Evolutionary conservation across 2,888 invertebrate species (phyloP).

Genomic region (Periphyllus acericola): DNA sequence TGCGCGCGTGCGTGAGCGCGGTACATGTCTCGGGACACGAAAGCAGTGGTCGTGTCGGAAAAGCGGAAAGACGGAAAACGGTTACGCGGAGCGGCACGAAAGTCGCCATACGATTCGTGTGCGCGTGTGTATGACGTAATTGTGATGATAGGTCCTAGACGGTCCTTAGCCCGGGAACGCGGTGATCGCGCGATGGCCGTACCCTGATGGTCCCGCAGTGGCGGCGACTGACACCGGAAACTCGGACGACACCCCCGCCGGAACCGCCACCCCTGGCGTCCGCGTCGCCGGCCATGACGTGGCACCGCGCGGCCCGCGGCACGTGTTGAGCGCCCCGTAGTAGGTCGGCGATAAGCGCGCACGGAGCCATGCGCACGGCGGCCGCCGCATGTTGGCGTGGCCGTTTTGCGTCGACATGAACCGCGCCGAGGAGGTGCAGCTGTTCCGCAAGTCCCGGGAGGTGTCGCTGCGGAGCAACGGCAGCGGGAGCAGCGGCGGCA

Average conservation of each 20-base stretch:
- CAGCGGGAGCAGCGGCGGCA: conserved; percentile 63
- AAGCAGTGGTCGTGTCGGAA: background rate
- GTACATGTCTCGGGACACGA: too few species aligned
- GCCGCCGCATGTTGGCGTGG: conserved; percentile 59
- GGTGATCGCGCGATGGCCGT: background rate
- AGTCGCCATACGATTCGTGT: background rate
- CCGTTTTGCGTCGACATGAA: conserved; percentile 69
- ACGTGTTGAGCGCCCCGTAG: background rate
- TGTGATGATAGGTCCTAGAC: too few species aligned
- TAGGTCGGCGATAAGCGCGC: background rate
- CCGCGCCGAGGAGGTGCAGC: conserved; percentile 74
- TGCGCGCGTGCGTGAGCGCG: too few species aligned
- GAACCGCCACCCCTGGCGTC: background rate
- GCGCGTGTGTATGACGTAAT: background rate
- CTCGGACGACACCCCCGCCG: background rate
- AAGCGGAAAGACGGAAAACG: background rate
- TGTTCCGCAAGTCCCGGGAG: conserved; percentile 74
- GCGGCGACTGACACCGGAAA: background rate
- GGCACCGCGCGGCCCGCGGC: background rate
- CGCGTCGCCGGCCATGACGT: background rate
- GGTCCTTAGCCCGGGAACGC: background rate
- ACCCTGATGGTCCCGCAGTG: background rate
- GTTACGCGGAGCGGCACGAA: background rate
- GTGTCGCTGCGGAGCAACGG: conserved; percentile 68
- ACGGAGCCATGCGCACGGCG: conserved; percentile 65